A percentile compares a stretch with the other conserved stretches of the same genome.
phyloP scores from a whole-genome alignment of 2,888 invertebrate genomes.

The Entomobrya proxima region DNA sequence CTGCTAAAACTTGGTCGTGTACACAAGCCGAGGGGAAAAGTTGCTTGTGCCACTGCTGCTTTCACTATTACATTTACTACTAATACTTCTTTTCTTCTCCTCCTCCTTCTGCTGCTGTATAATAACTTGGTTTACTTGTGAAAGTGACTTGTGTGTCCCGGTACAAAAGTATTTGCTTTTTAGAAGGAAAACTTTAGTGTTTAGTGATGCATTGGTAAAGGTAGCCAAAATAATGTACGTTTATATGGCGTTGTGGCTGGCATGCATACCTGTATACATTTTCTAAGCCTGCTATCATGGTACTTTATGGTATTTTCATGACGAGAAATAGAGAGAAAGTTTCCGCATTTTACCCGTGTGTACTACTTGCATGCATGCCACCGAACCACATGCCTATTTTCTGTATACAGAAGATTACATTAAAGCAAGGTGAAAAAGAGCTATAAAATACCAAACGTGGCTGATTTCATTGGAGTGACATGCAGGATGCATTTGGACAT shows the following conservation, averaged over 20 bases:
- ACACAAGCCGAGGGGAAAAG: not conserved
- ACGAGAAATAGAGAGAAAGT: not conserved
- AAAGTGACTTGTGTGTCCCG: conserved; percentile 11
- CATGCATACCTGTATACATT: not conserved
- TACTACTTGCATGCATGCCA: not conserved
- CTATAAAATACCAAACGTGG: not conserved
- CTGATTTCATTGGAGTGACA: conserved; percentile 1
- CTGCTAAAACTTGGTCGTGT: conserved; percentile 22
- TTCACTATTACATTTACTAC: not conserved
- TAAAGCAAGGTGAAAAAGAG: not conserved
- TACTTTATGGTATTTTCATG: conserved; percentile 23
- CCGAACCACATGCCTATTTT: not conserved
- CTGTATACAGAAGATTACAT: not conserved
- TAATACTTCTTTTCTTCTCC: not conserved
- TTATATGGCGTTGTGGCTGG: not conserved
- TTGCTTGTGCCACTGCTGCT: not conserved
- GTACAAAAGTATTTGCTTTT: not conserved
- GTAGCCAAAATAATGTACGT: no score
- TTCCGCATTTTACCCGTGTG: conserved; percentile 7
- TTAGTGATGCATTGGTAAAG: not conserved
- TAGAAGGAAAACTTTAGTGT: not conserved
- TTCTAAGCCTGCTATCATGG: not conserved
- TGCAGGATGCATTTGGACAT: not conserved
- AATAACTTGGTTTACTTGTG: not conserved
- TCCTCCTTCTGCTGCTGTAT: not conserved